Conservation (phyloP, 2,113 vertebrate genomes). For the Syngnathus typhle region DNA sequence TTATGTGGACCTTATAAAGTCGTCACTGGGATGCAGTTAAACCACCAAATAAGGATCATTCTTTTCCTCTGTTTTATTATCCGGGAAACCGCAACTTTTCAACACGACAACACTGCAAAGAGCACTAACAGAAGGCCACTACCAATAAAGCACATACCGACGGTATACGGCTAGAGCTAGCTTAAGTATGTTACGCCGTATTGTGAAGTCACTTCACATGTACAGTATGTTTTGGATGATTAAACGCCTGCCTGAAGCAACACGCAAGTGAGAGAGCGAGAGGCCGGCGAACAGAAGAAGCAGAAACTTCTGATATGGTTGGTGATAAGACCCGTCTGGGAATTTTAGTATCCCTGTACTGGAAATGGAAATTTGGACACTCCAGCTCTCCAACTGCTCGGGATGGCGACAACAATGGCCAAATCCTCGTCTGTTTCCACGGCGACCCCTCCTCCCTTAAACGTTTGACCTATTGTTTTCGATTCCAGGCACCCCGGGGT, state of each 20-base stretch:
- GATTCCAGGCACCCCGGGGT: conserved; percentile 26
- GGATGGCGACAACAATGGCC: conserved; percentile 42
- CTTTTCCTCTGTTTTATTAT: conserved; percentile 14
- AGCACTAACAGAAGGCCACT: no score
- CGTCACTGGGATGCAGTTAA: neutral
- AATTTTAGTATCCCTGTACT: conserved; percentile 22
- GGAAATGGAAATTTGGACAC: conserved; percentile 25
- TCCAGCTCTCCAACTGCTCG: conserved; percentile 32
- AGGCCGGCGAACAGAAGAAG: conserved; percentile 12
- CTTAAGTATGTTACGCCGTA: conserved; percentile 17
- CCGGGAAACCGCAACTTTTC: neutral
- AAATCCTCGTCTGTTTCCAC: conserved; percentile 49
- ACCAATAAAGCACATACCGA: neutral
- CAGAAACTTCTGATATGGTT: conserved; percentile 11
- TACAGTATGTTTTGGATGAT: conserved; percentile 20
- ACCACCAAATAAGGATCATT: conserved; percentile 26
- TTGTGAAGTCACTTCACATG: conserved; percentile 39
- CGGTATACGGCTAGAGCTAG: neutral
- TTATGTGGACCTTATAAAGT: neutral
- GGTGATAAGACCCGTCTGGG: conserved; percentile 49
- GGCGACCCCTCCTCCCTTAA: conserved; percentile 34
- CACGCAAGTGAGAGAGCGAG: conserved; percentile 15
- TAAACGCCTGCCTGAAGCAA: conserved; percentile 18
- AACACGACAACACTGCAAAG: conserved; percentile 10
- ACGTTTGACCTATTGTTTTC: conserved; percentile 51